Conservation (phyloP, 2,888 invertebrate species). For the Ormia ochracea region DNA sequence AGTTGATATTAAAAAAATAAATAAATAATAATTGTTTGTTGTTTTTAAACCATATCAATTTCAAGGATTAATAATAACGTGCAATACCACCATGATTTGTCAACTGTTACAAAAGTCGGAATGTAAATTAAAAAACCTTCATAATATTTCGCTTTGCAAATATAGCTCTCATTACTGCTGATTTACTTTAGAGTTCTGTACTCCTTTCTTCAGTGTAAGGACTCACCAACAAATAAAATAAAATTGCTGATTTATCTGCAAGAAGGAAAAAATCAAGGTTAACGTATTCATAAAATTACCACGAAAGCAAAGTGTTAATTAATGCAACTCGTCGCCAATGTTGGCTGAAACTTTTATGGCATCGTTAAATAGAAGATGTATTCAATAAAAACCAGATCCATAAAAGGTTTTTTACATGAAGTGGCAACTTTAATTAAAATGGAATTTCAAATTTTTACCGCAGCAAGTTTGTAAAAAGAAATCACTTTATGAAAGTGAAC, state of each 20-base stretch:
- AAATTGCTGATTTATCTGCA: constrained; percentile 31
- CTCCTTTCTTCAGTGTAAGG: constrained; percentile 31
- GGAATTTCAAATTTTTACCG: background rate
- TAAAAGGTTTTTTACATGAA: constrained; percentile 5
- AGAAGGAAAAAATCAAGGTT: constrained; percentile 57
- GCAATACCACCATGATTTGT: too few relatives aligned
- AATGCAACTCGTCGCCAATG: constrained; percentile 64
- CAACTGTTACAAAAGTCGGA: too few relatives aligned
- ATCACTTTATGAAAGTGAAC: background rate
- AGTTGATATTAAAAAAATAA: too few relatives aligned
- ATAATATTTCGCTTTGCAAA: too few relatives aligned
- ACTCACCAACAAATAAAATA: background rate
- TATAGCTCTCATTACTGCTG: too few relatives aligned
- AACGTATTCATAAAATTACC: constrained; percentile 64
- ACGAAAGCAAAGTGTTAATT: constrained; percentile 67
- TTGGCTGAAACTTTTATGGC: constrained; percentile 43
- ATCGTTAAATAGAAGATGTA: constrained; percentile 33
- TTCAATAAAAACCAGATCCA: constrained; percentile 21
- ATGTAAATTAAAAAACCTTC: too few relatives aligned
- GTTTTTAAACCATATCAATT: too few relatives aligned
- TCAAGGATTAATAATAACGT: too few relatives aligned
- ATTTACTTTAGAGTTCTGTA: too few relatives aligned
- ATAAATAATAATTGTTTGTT: too few relatives aligned
- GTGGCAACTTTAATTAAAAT: constrained; percentile 36
- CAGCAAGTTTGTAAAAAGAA: background rate